Evolutionary conservation across 2,888 invertebrate genomes (phyloP).

Genomic region (Syrista parreyssii): DNA sequence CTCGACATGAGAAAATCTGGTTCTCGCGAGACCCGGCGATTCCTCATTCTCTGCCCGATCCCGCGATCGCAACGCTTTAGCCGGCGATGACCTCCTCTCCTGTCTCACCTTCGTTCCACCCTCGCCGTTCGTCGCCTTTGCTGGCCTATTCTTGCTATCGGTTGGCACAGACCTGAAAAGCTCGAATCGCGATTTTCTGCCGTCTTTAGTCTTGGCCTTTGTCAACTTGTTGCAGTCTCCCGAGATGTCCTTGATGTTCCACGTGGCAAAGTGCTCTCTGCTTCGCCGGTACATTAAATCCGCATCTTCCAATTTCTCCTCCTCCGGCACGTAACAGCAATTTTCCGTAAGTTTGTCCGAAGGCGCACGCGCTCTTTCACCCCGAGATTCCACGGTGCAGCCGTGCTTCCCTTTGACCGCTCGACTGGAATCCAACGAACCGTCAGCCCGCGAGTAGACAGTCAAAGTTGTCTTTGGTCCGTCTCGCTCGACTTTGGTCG

Average conservation of each 20-base stretch:
- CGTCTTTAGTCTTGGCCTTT: background rate
- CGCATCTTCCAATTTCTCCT: conserved; percentile 27
- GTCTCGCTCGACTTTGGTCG: conserved; percentile 29
- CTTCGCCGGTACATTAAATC: conserved; percentile 43
- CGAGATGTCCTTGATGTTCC: conserved; percentile 47
- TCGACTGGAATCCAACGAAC: conserved; percentile 10
- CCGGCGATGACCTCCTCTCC: too few species aligned
- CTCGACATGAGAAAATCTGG: background rate
- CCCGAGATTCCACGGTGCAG: conserved; percentile 7
- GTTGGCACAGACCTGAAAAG: background rate
- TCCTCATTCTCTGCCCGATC: too few species aligned
- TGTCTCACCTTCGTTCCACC: too few species aligned
- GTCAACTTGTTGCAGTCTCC: conserved; percentile 1
- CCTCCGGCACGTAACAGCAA: conserved; percentile 16
- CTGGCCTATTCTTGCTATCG: too few species aligned
- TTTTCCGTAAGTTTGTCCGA: conserved; percentile 6
- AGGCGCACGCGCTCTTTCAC: conserved; percentile 12
- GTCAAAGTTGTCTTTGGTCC: conserved; percentile 12
- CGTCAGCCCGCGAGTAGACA: background rate
- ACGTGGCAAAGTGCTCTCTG: conserved; percentile 44
- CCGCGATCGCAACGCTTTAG: too few species aligned
- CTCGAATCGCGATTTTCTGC: conserved; percentile 19
- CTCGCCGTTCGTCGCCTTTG: too few species aligned
- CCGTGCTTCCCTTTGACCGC: conserved; percentile 10
- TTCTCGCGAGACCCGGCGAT: too few species aligned